Base-by-base conservation (phyloP, 2,888 invertebrate species). In the Pachymerium ferrugineum region DNA sequence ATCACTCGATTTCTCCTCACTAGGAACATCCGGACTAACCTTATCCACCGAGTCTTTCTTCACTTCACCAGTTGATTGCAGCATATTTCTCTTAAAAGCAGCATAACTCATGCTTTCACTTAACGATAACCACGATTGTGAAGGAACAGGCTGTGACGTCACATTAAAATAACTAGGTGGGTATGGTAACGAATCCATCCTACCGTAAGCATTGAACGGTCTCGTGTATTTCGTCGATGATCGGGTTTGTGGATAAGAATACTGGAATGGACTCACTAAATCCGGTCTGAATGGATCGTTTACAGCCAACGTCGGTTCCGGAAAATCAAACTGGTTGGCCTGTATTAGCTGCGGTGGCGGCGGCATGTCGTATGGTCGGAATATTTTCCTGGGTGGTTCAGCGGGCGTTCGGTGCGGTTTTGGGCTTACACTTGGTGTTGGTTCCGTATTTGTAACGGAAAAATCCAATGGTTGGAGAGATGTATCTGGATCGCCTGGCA, bases 121-220 rank as follows among this genome's bases (percentile, higher is more conserved):
- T 12, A 33, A 33, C 14, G 16, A 14, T 8, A 42, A 14, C 14
- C 5, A 14, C 14, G 3, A 3, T 42, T 42, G 42, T 16, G 3
- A 3, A 4, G 42, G 42, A 5, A 42, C 42, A 14, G 14, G n/a
- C 3, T 12, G 42, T 16, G 42, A 42, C 42, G 42, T 4, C 12
- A 33, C 5, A 33, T 12, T 12, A 16, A 12, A 5, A 42, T 80
- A 79, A n/a, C 86, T 80, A 76, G 89, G 80, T 0, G 80, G 80
- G 74, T 91, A 80, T 62, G 86, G 84, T 29, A 89, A 79, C 0
- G 89, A 88, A 80, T 90, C 88, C n/a, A n/a, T n/a, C 77, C 89
- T 88, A 0, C 90, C 89, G 79, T 89, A 90, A 0, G 89, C 89
- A 76, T 82, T 82, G 76, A 83, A 83, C 14, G 82, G 83, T 73